Percentiles rank a stretch among this genome's conserved stretches.
Evolutionary conservation across 2,797 vertebrate genomes (phyloP).

Genomic region (Pangasius sanitwongsei): DNA sequence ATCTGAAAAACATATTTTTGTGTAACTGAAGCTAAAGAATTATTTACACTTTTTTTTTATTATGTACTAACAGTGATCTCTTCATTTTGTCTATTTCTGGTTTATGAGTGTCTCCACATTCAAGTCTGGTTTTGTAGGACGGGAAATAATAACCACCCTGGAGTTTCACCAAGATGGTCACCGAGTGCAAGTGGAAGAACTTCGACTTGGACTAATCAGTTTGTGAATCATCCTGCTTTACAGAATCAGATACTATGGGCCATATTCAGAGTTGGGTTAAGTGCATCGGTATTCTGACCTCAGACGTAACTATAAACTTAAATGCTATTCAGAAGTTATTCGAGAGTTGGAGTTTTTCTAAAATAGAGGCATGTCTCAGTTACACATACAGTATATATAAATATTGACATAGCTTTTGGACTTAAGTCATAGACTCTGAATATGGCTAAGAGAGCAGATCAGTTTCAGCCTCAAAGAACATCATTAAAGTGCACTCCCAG

Average conservation of each 20-base stretch:
- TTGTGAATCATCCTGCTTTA: background rate
- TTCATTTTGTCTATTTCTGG: background rate
- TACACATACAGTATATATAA: background rate
- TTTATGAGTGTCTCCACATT: background rate
- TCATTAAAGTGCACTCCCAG: conserved; percentile 5
- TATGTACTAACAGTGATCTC: background rate
- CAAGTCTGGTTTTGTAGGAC: background rate
- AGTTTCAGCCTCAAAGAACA: conserved; percentile 4
- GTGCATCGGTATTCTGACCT: background rate
- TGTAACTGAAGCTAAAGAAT: background rate
- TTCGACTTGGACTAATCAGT: background rate
- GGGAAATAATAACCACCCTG: background rate
- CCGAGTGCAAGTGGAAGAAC: background rate
- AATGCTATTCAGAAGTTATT: background rate
- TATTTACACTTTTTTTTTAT: background rate
- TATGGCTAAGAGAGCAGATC: background rate
- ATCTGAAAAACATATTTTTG: background rate
- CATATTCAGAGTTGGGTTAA: background rate
- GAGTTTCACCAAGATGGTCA: background rate
- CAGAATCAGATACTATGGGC: background rate
- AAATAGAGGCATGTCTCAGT: background rate
- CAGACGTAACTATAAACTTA: background rate
- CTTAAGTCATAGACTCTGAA: background rate
- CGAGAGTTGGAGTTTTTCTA: background rate
- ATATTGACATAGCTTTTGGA: background rate